A percentile compares a stretch with the other conserved stretches of the same genome.
Evolutionary conservation across 1,140 invertebrate species (phyloP).

Genomic region (Thaumetopoea pityocampa): DNA sequence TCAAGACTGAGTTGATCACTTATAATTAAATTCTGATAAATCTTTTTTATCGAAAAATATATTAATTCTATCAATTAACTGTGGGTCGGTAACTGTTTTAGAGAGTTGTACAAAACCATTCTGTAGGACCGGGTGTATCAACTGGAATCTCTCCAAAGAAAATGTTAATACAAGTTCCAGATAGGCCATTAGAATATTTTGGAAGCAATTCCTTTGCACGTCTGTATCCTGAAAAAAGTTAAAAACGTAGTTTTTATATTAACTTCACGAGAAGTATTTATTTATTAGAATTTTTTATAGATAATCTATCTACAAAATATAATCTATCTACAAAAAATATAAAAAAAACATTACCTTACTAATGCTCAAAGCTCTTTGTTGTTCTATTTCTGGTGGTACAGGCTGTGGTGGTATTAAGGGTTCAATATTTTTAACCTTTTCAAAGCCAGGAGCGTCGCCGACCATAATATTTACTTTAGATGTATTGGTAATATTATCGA

Average conservation of each 20-base stretch:
- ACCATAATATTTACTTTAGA: constrained; percentile 75
- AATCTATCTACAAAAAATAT: too few species aligned
- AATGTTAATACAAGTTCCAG: constrained; percentile 77
- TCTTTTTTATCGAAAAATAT: constrained; percentile 70
- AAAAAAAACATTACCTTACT: constrained; percentile 89
- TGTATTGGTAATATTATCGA: constrained; percentile 57
- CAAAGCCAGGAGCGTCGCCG: constrained; percentile 75
- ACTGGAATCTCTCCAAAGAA: constrained; percentile 72
- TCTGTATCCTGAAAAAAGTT: constrained; percentile 76
- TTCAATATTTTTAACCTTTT: constrained; percentile 68
- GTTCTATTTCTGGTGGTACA: constrained; percentile 84
- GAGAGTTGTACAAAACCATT: constrained; percentile 75
- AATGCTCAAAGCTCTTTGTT: constrained; percentile 85
- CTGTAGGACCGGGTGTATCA: constrained; percentile 73
- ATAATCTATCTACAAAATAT: too few species aligned
- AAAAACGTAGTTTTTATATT: background rate
- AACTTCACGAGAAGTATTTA: background rate
- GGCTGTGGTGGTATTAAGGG: constrained; percentile 75
- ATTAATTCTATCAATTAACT: constrained; percentile 66
- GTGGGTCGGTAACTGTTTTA: constrained; percentile 73
- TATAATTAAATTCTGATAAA: constrained; percentile 56
- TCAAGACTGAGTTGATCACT: constrained; percentile 57
- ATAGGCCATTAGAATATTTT: constrained; percentile 78
- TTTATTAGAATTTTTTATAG: too few species aligned
- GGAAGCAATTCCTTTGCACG: constrained; percentile 74